Evolutionary conservation across 2,113 vertebrate genomes (phyloP).

Genomic region (Trinectes maculatus): DNA sequence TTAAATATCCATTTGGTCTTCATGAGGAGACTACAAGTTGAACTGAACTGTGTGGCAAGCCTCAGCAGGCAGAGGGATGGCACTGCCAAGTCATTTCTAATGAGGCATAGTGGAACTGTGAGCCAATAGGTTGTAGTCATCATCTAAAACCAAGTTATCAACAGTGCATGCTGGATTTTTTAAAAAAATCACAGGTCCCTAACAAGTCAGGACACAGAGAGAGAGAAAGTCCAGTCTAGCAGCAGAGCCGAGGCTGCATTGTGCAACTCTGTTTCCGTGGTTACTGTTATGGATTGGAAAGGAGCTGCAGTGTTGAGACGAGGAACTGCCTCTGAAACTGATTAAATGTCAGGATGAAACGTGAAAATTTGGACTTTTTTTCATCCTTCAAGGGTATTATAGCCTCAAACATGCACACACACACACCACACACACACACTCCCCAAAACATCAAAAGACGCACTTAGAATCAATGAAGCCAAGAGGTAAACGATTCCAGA

Average conservation of each 20-base stretch:
- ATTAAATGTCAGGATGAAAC: slow-evolving; percentile 13
- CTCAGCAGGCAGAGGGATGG: slow-evolving; percentile 23
- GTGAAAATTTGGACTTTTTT: slow-evolving; percentile 4
- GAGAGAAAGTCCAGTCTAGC: background rate
- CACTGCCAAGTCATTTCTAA: slow-evolving; percentile 25
- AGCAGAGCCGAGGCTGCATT: slow-evolving; percentile 5
- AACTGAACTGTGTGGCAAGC: slow-evolving; percentile 33
- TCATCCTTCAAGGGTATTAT: background rate
- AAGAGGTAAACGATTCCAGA: slow-evolving; percentile 49
- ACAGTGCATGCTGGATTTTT: background rate
- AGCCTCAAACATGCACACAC: slow-evolving; percentile 40
- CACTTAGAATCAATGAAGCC: slow-evolving; percentile 16
- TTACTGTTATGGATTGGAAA: slow-evolving; percentile 1
- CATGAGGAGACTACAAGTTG: slow-evolving; percentile 10
- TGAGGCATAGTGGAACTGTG: slow-evolving; percentile 20
- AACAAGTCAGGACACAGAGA: slow-evolving; percentile 10
- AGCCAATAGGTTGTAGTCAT: slow-evolving; percentile 28
- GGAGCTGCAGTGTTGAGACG: background rate
- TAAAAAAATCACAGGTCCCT: background rate
- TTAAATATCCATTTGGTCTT: slow-evolving; percentile 40
- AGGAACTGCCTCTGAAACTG: background rate
- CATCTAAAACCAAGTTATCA: background rate
- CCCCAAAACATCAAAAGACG: slow-evolving; percentile 29
- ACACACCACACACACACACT: slow-evolving; percentile 27
- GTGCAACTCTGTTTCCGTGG: slow-evolving; percentile 34